Conservation (phyloP, 2,797 vertebrate species). For the Acanthurus tractus region DNA sequence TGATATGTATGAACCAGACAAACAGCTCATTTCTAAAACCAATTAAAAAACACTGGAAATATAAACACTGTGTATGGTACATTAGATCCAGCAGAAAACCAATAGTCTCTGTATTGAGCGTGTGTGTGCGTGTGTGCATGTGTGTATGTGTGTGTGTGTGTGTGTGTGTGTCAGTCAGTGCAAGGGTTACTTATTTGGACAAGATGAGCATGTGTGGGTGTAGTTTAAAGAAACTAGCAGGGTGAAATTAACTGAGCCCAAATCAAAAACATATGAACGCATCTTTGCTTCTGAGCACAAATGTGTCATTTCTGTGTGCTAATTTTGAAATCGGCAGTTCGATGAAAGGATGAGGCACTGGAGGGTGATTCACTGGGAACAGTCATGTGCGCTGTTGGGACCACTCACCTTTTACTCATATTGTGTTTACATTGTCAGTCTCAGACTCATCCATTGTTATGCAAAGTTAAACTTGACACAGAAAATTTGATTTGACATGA, state of each 20-base stretch:
- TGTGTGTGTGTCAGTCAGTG: constrained; percentile 18
- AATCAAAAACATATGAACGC: constrained; percentile 73
- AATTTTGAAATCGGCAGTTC: constrained; percentile 29
- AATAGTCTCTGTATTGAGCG: too few species aligned
- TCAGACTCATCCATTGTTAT: constrained; percentile 58
- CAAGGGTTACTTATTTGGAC: constrained; percentile 59
- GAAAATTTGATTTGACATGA: constrained; percentile 39
- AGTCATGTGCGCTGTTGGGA: constrained; percentile 57
- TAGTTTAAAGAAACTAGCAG: constrained; percentile 58
- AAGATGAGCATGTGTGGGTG: constrained; percentile 67
- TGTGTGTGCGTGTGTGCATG: constrained; percentile 21
- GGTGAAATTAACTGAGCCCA: constrained; percentile 54
- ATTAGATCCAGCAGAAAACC: constrained; percentile 45
- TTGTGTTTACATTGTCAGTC: constrained; percentile 67
- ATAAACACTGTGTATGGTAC: constrained; percentile 37
- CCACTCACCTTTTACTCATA: constrained; percentile 69
- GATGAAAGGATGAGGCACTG: constrained; percentile 31
- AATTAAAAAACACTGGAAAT: constrained; percentile 48
- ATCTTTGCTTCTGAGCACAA: constrained; percentile 47
- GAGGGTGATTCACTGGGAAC: constrained; percentile 62
- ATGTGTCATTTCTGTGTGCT: constrained; percentile 42
- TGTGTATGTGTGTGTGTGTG: constrained; percentile 13
- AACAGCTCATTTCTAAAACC: constrained; percentile 53
- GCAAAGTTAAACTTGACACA: constrained; percentile 36
- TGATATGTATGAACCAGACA: constrained; percentile 25